Evolutionary conservation across 2,888 invertebrate genomes (phyloP).

Genomic region (Tipula confusa): DNA sequence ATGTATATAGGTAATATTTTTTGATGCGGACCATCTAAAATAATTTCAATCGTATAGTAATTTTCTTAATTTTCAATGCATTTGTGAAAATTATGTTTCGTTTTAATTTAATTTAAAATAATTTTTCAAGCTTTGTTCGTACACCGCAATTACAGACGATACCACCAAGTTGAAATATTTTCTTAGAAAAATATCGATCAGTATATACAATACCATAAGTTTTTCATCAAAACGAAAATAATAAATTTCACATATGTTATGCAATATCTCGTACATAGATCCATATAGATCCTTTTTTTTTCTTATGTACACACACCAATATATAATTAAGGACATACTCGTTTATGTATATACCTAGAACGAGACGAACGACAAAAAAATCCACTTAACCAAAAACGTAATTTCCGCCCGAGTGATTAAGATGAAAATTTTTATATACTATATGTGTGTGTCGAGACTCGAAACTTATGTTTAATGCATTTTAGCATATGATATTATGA

Average conservation of each 20-base stretch:
- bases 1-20: not conserved
- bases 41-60: not conserved
- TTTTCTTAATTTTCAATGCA: constrained; percentile 6
- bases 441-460: not conserved
- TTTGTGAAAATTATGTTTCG: not conserved
- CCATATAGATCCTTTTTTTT: too few relatives aligned
- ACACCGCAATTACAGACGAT: not conserved
- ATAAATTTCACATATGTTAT: not conserved
- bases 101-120: not conserved
- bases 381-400: constrained; percentile 14
- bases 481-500: not conserved
- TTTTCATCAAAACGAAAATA: not conserved
- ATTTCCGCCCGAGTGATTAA: constrained; percentile 25
- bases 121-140: not conserved
- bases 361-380: not conserved
- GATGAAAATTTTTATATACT: not conserved
- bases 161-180: constrained; percentile 6
- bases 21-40: not conserved
- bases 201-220: not conserved
- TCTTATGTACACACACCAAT: not conserved
- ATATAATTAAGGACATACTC: not conserved
- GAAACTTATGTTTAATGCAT: not conserved
- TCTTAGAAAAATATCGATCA: not conserved
- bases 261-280: not conserved
- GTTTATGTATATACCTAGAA: not conserved